Evolutionary conservation across 2,797 vertebrate species (phyloP).

Genomic region (Staurois parvus): DNA sequence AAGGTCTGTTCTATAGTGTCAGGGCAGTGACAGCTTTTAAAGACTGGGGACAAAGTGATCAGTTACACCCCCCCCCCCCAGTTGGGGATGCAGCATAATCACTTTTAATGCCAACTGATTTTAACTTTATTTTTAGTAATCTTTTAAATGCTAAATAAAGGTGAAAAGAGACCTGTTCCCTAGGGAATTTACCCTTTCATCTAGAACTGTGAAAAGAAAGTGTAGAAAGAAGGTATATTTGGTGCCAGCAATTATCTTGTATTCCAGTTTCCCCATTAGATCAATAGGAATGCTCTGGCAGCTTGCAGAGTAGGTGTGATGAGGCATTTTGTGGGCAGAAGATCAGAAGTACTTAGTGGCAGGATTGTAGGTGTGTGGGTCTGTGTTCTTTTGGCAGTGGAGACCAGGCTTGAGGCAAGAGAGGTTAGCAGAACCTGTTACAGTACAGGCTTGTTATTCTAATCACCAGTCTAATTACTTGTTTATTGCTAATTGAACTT

Average conservation of each 20-base stretch:
- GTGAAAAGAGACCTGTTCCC: background rate
- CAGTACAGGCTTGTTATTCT: conserved; percentile 45
- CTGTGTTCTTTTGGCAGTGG: conserved; percentile 41
- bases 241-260: background rate
- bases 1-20: no score
- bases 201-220: background rate
- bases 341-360: background rate
- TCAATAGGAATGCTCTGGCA: background rate
- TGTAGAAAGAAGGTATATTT: background rate
- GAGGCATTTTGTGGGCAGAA: conserved; percentile 16
- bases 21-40: no score
- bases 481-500: conserved; percentile 60
- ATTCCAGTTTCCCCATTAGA: background rate
- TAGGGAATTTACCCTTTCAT: no score
- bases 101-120: no score
- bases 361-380: conserved; percentile 22
- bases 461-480: conserved; percentile 50
- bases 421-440: conserved; percentile 46
- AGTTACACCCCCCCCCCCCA: no score
- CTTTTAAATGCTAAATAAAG: background rate
- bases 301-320: background rate
- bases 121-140: no score
- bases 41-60: no score
- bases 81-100: no score
- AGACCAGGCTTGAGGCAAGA: conserved; percentile 11